Base-by-base conservation (phyloP, 2,797 vertebrate genomes). In the Thripadectes ignobilis region DNA sequence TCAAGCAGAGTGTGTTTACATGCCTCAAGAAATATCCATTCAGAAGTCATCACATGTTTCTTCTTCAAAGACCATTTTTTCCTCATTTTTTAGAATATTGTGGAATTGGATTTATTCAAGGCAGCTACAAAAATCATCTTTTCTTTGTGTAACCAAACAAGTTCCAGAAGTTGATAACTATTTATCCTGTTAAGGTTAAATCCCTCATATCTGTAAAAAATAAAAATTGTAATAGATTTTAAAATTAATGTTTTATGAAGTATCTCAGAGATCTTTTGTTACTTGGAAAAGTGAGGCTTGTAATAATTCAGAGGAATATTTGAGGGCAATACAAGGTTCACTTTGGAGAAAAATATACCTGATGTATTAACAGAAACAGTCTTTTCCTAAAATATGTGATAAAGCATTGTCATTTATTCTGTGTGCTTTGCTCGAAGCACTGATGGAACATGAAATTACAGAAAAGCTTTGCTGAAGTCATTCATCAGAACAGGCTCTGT, bases 61-160 rank as follows among this genome's bases (percentile, higher is more conserved):
- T 74, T 75, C 32, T 86, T 85, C 69, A 57, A 81, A 92, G 63
- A 15, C 7, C 5, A 1, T 12, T 76, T 62, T 65, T 90, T 38
- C 0, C 0, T 1, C 0, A 2, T 18, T 80, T 85, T 57, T 46
- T 12, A 0, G 43, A 66, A 66, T 51, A 49, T 38, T 0, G 2
- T 68, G 54, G 26, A 81, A 68, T 81, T 80, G 38, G 46, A 59
- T 84, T 78, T 78, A 78, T 88, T 57, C 46, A 63, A 62, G 17
- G 4, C 16, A 72, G 20, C 30, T 41, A 16, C 4, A 3, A 62
- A 86, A 78, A 84, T 9, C 57, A 49, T 49, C 19, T 78, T 59
- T 85, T 36, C 11, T 92, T 68, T 78, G 21, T 38, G 24, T 52
- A 73, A 73, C 26, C 43, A 89, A 74, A 26, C 19, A 66, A 38